Conservation (phyloP, 2,797 vertebrate genomes). For the Silurus lanzhouensis region DNA sequence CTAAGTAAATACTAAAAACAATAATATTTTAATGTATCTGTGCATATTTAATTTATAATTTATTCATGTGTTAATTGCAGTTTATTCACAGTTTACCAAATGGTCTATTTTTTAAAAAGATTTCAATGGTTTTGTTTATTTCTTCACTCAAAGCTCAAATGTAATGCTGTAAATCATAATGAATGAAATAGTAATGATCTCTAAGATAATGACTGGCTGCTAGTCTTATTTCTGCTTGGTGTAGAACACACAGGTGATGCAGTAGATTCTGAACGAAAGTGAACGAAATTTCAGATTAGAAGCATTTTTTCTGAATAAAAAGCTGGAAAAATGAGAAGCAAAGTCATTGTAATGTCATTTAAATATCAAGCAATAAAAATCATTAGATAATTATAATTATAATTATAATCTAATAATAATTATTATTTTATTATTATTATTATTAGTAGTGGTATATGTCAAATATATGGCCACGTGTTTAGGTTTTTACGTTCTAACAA, state of each 20-base stretch:
- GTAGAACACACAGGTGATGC: not conserved
- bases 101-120: not conserved
- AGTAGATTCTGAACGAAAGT: not conserved
- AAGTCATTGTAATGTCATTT: not conserved
- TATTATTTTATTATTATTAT: not conserved
- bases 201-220: not conserved
- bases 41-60: not conserved
- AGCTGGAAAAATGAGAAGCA: not conserved
- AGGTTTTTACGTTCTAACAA: too few relatives aligned
- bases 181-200: not conserved
- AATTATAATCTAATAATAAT: not conserved
- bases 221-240: not conserved
- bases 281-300: not conserved
- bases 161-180: not conserved
- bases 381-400: not conserved
- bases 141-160: not conserved
- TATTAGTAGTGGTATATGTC: not conserved
- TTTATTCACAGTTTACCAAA: not conserved
- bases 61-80: not conserved
- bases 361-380: not conserved
- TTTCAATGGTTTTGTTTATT: too few relatives aligned
- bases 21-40: not conserved
- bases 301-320: not conserved
- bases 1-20: not conserved
- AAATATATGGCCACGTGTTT: too few relatives aligned